Evolutionary conservation across 1,140 invertebrate genomes (phyloP).

Genomic region (Pseudachorutes palmiensis): DNA sequence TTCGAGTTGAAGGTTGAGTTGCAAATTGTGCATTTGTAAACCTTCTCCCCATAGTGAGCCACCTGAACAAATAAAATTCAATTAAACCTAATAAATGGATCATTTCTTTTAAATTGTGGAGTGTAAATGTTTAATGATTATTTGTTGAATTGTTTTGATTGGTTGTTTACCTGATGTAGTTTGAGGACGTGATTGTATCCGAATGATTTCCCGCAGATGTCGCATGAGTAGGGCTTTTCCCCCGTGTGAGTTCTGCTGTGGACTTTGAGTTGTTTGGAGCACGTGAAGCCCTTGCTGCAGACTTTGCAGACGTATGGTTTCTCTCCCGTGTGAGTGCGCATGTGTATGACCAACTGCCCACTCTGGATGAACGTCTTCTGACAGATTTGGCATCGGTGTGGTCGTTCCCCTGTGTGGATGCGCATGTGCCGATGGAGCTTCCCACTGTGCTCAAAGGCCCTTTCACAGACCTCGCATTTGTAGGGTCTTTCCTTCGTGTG

Average conservation of each 20-base stretch:
- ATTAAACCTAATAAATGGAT: neutral
- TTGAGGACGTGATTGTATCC: constrained; percentile 83
- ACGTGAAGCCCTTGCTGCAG: constrained; percentile 62
- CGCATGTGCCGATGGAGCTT: constrained; percentile 79
- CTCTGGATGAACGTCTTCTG: constrained; percentile 81
- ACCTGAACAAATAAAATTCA: constrained; percentile 56
- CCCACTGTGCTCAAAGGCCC: constrained; percentile 86
- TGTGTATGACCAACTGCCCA: constrained; percentile 61
- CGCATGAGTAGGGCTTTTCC: constrained; percentile 63
- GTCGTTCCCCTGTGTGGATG: constrained; percentile 76
- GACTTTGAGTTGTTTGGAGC: constrained; percentile 82
- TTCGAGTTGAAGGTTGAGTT: constrained; percentile 80
- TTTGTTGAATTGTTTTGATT: neutral
- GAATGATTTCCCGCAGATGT: constrained; percentile 72
- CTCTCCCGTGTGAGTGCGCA: constrained; percentile 75
- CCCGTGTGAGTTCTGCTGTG: constrained; percentile 77
- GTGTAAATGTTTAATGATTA: neutral
- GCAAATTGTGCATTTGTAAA: constrained; percentile 83
- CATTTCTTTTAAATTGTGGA: constrained; percentile 1
- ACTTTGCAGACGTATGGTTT: constrained; percentile 79
- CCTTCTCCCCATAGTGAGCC: constrained; percentile 83
- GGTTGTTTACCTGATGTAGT: constrained; percentile 50
- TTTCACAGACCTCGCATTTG: constrained; percentile 78
- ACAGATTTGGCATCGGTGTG: constrained; percentile 73
- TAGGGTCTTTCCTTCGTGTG: constrained; percentile 73